Base-by-base conservation (phyloP, 2,797 vertebrate genomes). In the Sus cebifrons region DNA sequence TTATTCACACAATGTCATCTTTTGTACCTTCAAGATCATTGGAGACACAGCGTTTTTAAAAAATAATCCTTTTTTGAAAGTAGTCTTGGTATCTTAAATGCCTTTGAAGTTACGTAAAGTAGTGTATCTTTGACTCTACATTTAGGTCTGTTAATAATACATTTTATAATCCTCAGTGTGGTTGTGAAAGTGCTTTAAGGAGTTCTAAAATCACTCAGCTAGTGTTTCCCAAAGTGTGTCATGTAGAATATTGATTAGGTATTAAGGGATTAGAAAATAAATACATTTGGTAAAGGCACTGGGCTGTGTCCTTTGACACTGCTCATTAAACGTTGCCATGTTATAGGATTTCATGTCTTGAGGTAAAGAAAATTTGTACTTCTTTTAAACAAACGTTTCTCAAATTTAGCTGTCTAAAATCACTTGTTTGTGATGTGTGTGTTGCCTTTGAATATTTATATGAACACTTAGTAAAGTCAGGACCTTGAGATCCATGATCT, bases 261-360 rank as follows among this genome's bases (percentile, higher is more conserved):
- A 75, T 89, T 52, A 92, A 81, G 32, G 74, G 73, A 79, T 91
- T 79, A 95, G 56, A 21, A 56, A 64, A 67, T 81, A 73, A 68
- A 29, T n/a, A 40, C 44, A 17, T 11, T 75, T 40, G 71, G 27
- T 36, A 86, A 89, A 82, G 32, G 36, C 32, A 95, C 18, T 54
- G 81, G 6, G 4, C n/a, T 75, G 0, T 64, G 73, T 86, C 36
- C 52, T n/a, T 83, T 83, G 29, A 64, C 60, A 58, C 13, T 54
- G 18, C 2, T 36, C 6, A 29, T 54, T 44, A 40, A 87, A 32
- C 15, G 3, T 71, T 68, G n/a, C 17, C 14, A 58, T 84, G 40
- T 20, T 84, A 54, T 20, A 71, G 18, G 7, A 3, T 60, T 32
- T 36, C 10, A 6, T 73, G 17, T 67, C 32, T 5, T 13, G 4